Percentiles rank a stretch among this genome's conserved stretches.
Evolutionary conservation across 1,140 invertebrate genomes (phyloP).

Genomic region (Papilio machaon): DNA sequence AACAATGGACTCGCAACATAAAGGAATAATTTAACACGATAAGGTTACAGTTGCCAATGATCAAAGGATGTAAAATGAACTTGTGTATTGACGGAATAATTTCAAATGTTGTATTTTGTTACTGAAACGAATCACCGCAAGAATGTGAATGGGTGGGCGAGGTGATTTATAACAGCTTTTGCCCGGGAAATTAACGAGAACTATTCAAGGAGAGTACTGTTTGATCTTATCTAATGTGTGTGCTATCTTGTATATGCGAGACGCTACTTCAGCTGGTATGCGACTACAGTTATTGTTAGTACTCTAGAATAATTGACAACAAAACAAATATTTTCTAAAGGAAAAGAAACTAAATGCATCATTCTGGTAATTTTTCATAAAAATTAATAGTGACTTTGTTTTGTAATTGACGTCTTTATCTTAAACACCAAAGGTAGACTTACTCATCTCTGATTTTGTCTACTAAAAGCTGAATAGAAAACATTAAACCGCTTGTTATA

Average conservation of each 20-base stretch:
- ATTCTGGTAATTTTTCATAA: not conserved
- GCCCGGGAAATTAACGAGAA: slow-evolving; percentile 57
- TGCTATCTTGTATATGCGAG: slow-evolving; percentile 46
- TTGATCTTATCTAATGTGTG: slow-evolving; percentile 61
- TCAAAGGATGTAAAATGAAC: slow-evolving; percentile 24
- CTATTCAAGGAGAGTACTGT: slow-evolving; percentile 48
- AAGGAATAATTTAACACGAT: slow-evolving; percentile 17
- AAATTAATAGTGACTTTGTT: not conserved
- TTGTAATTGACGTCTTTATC: too few species aligned
- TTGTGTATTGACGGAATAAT: not conserved
- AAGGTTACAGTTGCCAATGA: slow-evolving; percentile 14
- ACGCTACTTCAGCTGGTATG: slow-evolving; percentile 45
- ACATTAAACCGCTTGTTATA: too few species aligned
- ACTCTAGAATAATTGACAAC: not conserved
- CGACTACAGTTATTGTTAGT: not conserved
- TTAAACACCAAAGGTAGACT: too few species aligned
- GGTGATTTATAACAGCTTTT: slow-evolving; percentile 55
- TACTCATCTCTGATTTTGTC: too few species aligned
- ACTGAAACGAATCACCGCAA: slow-evolving; percentile 24
- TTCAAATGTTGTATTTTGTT: slow-evolving; percentile 23
- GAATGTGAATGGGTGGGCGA: slow-evolving; percentile 43
- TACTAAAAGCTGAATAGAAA: too few species aligned
- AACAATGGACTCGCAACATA: slow-evolving; percentile 4
- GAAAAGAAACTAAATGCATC: not conserved
- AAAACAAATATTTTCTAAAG: not conserved